Evolutionary conservation across 2,888 invertebrate genomes (phyloP), one percentile per base, ranked within the genome.

Genomic region (Anticlea derivata): DNA sequence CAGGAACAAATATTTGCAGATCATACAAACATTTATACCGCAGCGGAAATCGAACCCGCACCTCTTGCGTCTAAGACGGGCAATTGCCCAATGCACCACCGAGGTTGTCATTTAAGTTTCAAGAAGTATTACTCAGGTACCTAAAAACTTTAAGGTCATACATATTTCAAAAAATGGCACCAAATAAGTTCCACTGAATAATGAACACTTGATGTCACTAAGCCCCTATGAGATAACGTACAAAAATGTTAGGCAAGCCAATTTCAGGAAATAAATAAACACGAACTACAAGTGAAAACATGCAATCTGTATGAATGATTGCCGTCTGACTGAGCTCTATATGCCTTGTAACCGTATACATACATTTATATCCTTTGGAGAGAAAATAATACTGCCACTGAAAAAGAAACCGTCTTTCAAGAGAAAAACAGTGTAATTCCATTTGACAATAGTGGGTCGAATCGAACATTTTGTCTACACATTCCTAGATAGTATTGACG

Each of bases 401-500:
- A 64, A 83, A 83, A 80, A 70, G 76, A 74, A 78, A 65, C 80
- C 75, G 55, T 85, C 62, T 69, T 66, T 66, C 70, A 59, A 66
- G 65, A 63, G 65, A 61, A 63, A 68, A 68, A 82, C 73, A 78
- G 82, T 79, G 60, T 74, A 70, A 81, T 84, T 85, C 77, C 62
- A 75, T 68, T 65, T 73, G 77, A 75, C 78, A 80, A 73, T 75
- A 75, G 75, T 73, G 60, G 70, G 74, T 66, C 63, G 73, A 69
- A 68, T 75, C 75, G 78, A 79, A 73, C 73, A 74, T 76, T 82
- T 83, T 80, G 79, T 80, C 79, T 81, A 78, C 72, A 79, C 80
- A 77, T 81, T 78, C 83, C 81, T 88, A 86, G 85, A 88, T 83
- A 87, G 86, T 84, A 86, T 87, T 86, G 86, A 86, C 86, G 85